These are phyloP conservation scores for Amiota communis DNA, from an alignment of 2,888 invertebrate species.

Conservation along the genomic window DNA sequence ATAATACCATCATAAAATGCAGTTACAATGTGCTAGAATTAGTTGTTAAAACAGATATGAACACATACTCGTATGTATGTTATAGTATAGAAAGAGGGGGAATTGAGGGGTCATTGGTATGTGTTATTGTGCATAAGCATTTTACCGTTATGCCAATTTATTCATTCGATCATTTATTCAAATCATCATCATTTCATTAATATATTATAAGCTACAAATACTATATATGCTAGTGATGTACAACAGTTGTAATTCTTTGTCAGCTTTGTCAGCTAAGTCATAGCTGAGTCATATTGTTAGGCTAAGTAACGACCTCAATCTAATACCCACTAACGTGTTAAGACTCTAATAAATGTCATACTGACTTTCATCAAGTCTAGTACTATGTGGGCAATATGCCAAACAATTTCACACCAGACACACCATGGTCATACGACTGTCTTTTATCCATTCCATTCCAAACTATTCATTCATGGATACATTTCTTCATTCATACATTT, in stretches of 20 bases:
- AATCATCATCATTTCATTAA: neutral
- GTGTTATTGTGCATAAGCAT: slow-evolving; percentile 13
- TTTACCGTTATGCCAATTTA: neutral
- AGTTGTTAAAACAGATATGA: neutral
- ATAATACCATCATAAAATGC: slow-evolving; percentile 9
- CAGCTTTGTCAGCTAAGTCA: neutral
- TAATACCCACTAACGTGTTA: neutral
- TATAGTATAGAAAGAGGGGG: no score
- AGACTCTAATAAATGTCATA: slow-evolving; percentile 19
- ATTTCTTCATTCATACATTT: neutral
- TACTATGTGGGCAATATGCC: neutral
- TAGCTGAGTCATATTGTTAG: neutral
- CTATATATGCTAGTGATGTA: no score
- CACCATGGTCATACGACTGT: no score
- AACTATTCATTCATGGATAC: neutral
- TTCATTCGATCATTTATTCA: slow-evolving; percentile 4
- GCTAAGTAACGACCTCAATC: neutral
- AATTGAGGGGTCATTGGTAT: neutral
- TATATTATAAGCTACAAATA: neutral
- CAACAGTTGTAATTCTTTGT: no score
- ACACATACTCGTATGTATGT: no score
- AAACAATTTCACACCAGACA: neutral
- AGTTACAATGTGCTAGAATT: slow-evolving; percentile 7
- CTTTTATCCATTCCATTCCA: neutral
- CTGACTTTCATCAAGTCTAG: slow-evolving; percentile 11